These are phyloP conservation scores for Heliconius charithonia DNA, from an alignment of 2,888 invertebrate species.

Conservation along the genomic window DNA sequence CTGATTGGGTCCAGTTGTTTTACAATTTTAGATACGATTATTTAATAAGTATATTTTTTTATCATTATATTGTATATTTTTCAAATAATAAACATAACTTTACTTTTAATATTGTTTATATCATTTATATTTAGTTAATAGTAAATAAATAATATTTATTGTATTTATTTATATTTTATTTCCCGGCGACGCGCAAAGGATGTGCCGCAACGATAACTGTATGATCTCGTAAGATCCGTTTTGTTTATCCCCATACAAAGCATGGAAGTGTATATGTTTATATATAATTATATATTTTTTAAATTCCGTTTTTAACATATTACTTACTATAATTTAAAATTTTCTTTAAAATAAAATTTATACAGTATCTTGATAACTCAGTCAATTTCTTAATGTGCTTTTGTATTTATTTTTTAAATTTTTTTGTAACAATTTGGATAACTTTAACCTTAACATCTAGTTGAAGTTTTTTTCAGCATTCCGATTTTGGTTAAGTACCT, in stretches of 20 bases:
- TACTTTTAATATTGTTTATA: neutral
- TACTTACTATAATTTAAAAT: neutral
- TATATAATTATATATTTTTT: neutral
- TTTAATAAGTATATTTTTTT: neutral
- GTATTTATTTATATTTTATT: constrained; percentile 54
- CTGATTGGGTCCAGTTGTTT: too few species aligned
- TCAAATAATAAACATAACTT: neutral
- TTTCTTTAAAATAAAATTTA: too few species aligned
- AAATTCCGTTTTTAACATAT: neutral
- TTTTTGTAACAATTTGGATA: neutral
- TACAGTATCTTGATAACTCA: too few species aligned
- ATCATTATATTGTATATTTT: neutral
- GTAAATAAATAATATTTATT: neutral
- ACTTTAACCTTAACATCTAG: too few species aligned
- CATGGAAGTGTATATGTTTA: neutral
- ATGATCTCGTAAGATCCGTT: constrained; percentile 73
- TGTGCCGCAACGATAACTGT: constrained; percentile 76
- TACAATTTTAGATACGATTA: too few species aligned
- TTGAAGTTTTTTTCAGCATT: neutral
- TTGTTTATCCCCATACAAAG: constrained; percentile 53
- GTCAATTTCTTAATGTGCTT: neutral
- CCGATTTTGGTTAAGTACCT: neutral
- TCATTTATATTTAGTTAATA: neutral
- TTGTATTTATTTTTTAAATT: neutral
- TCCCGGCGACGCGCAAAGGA: constrained; percentile 62